Base-by-base conservation (phyloP, 2,888 invertebrate genomes). In the Aphidoletes aphidimyza region DNA sequence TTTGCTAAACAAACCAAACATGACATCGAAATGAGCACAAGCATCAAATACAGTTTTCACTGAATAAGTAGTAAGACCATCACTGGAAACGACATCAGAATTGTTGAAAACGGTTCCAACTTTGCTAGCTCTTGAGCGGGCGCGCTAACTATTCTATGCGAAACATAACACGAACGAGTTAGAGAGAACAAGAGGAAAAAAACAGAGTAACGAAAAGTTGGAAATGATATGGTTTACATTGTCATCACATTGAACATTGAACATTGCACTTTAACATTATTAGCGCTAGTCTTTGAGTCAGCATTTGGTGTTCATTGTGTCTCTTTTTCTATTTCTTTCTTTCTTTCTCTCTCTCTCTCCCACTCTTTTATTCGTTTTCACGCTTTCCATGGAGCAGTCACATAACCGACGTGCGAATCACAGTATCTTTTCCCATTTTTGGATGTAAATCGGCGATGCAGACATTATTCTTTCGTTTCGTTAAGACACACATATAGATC, bases 201-300 rank as follows among this genome's bases (percentile, higher is more conserved):
- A 34, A 0, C 14, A 69, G 14, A 69, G 2, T 5, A 5, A 69
- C 30, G 30, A 34, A 5, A 30, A 69, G 34, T 3, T 19, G 19
- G 30, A 30, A 69, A 69, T 69, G 30, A 69, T 69, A 69, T 30
- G 69, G 69, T 69, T 69, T 8, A 54, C 54, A 54, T 26, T 54
- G 54, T 54, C 54, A 26, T 26, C 54, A 17, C 22, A 54, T 54
- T 54, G 14, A 30, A 30, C 69, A 69, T 69, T 69, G 30, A 30
- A 30, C 69, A 69, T 69, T 69, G 30, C 69, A 69, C 69, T 30
- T 69, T 69, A 69, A 69, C 69, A 69, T 69, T 69, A 30, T 30
- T 69, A 30, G 30, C 34, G 69, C 30, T 30, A 69, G n/a, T 69
- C 69, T 30, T 34, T 69, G n/a, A 54, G 22, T 69, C 30, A n/a